Evolutionary conservation across 2,113 vertebrate genomes (phyloP).

Genomic region (Cercopithecus mona): DNA sequence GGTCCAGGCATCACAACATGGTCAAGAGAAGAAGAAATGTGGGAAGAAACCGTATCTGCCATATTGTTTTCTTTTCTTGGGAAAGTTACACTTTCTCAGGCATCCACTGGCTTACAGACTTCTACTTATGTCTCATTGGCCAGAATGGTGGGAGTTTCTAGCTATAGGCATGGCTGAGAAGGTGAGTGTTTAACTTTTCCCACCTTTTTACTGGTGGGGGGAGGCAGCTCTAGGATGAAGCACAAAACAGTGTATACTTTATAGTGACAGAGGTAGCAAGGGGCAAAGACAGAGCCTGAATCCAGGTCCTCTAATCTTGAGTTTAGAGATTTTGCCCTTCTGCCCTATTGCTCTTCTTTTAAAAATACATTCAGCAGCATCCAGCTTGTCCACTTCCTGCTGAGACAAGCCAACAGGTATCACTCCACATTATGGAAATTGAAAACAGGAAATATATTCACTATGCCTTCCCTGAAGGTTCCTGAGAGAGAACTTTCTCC

Average conservation of each 20-base stretch:
- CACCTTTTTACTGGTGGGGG: not conserved
- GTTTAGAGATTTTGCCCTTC: not conserved
- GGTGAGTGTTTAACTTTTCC: not conserved
- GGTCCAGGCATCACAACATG: not conserved
- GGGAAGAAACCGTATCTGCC: not conserved
- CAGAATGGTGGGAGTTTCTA: not conserved
- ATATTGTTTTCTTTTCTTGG: not conserved
- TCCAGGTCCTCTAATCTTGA: not conserved
- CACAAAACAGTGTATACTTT: not conserved
- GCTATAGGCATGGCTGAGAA: not conserved
- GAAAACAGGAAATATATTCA: slow-evolving; percentile 2
- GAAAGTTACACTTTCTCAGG: not conserved
- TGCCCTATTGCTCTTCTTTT: not conserved
- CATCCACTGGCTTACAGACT: not conserved
- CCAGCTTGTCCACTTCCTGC: not conserved
- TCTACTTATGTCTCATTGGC: not conserved
- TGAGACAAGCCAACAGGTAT: not conserved
- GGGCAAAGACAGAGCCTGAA: not conserved
- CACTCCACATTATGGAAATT: not conserved
- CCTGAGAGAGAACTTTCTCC: slow-evolving; percentile 14
- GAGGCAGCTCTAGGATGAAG: not conserved
- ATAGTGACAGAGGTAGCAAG: not conserved
- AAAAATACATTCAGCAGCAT: not conserved
- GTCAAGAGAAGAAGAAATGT: not conserved
- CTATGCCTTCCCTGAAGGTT: not conserved